Evolutionary conservation across 1,140 invertebrate species (phyloP), one percentile per base, ranked within the genome.

Genomic region (Bombus affinis): DNA sequence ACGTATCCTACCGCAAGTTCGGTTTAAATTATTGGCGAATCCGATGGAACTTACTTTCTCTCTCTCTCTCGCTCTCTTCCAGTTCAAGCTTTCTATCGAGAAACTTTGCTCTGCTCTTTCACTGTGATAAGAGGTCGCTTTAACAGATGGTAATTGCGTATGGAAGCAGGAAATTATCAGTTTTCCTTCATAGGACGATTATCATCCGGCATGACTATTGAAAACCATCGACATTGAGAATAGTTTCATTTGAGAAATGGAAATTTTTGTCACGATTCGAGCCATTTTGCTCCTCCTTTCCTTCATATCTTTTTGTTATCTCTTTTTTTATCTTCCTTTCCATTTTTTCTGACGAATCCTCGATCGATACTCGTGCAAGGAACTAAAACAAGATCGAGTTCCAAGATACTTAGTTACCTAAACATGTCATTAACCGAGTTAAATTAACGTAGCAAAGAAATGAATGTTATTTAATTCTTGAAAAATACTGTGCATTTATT

Each of bases 21-120:
- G 42, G 65, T 35, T 39, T 80, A 44, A 83, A 83, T 83, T 78
- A 83, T 75, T 73, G 79, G 35, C 18, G 25, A 42, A 81, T 53
- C 39, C 79, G 37, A 37, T 57, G 22, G 8, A 59, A 81, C 35
- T 81, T 15, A 5, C 15, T 66, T 18, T 25, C 32, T 18, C 65
- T 13, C 5, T n/a, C 22, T 0, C n/a, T 32, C 62, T 15, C 62
- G 0, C 22, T 28, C 35, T 82, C n/a, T 15, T 22, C 32, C 42
- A 32, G 10, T 53, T 53, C 12, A 73, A 74, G n/a, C 81, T 35
- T 66, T 32, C 59, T 4, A 32, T 53, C 13, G 35, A 66, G 77
- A 28, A 53, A 39, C 81, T 70, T 42, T 15, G 22, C 22, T 75
- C 47, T 13, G 5, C 18, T 22, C 73, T 57, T n/a, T 42, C 28